Evolutionary conservation across 2,797 vertebrate genomes (phyloP).

Genomic region (Poliocrania exsul): DNA sequence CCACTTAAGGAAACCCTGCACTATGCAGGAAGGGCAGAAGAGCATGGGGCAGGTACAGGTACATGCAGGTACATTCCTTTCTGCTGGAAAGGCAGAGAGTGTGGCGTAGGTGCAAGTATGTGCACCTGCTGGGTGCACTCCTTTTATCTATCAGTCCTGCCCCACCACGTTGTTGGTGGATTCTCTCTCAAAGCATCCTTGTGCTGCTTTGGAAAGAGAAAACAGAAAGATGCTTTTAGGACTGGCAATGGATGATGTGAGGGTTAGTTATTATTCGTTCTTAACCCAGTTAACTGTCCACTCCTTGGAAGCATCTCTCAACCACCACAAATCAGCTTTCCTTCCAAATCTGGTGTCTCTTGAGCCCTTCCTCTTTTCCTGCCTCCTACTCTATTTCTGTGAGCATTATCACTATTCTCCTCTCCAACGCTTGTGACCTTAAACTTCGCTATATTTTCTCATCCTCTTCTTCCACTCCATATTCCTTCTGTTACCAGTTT

Average conservation of each 20-base stretch:
- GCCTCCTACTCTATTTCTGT: background rate
- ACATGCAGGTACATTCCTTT: background rate
- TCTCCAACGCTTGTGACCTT: background rate
- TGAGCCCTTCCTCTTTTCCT: background rate
- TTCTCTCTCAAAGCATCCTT: background rate
- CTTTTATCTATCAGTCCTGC: accelerated
- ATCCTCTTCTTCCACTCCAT: background rate
- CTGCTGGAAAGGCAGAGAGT: background rate
- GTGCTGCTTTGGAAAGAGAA: background rate
- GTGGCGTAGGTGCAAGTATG: background rate
- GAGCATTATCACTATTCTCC: background rate
- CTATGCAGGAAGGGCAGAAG: background rate
- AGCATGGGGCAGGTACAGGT: background rate
- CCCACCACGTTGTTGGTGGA: background rate
- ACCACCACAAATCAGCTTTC: background rate
- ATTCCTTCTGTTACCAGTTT: background rate
- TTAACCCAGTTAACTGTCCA: background rate
- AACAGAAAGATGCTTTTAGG: background rate
- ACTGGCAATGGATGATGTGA: background rate
- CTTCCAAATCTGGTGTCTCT: background rate
- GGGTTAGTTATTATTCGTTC: background rate
- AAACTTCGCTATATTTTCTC: background rate
- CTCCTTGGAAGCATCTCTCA: background rate
- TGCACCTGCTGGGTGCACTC: background rate
- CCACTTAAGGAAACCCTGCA: background rate